Base-by-base conservation (phyloP, 2,113 vertebrate genomes). In the Hoplias malabaricus region DNA sequence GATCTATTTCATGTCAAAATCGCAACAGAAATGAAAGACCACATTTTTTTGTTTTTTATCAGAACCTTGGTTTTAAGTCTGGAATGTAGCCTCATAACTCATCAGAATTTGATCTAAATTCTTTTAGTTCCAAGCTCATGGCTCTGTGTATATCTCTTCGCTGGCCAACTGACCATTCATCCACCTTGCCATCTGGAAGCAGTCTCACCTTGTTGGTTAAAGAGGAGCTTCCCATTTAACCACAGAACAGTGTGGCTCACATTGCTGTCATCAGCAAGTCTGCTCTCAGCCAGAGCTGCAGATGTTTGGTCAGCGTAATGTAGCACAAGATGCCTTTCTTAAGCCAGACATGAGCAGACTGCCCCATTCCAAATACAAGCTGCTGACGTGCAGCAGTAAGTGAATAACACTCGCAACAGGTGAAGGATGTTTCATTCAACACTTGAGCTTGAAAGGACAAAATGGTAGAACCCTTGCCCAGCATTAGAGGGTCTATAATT, bases 101-200 rank as follows among this genome's bases (percentile, higher is more conserved):
- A n/a, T n/a, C n/a, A n/a, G n/a, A 3, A 36, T 59, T 59, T 34
- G 12, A 59, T 40, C 21, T 56, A 76, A 67, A 42, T 31, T 25
- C 50, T 59, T 77, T 68, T 33, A 53, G 36, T 23, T 27, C 48
- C 62, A 77, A 19, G n/a, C 10, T 21, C 38, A 77, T 69, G 56
- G 48, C 53, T 48, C 14, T 48, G 46, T 5, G 1, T 19, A 48
- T 19, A 48, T n/a, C 16, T 19, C 75, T 70, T 54, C 27, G 66
- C 40, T 77, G 75, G 38, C 19, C 34, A 21, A 77, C 36, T 36
- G 40, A 40, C 11, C 40, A 46, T 8, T 68, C 7, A 23, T 1
- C n/a, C 50, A 59, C 46, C 38, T 59, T 59, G 33, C 29, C 65
- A 69, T 77, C 65, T 77, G 75, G 75, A 77, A 77, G 57, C 16